Conservation (phyloP, 2,797 vertebrate genomes). For the Darevskia nairensis region DNA sequence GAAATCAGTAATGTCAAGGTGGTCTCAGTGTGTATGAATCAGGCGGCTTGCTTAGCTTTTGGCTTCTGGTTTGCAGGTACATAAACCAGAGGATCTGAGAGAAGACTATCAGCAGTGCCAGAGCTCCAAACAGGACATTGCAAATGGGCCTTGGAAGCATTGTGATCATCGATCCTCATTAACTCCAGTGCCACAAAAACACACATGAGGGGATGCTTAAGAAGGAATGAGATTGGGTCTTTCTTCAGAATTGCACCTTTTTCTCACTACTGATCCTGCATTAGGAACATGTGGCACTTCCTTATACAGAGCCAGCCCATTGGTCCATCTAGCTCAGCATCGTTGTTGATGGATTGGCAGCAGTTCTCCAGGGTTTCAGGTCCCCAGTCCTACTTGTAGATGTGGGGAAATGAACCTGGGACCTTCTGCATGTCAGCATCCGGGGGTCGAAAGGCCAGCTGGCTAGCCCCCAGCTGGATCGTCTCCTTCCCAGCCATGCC, state of each 20-base stretch:
- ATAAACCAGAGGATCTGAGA: not conserved
- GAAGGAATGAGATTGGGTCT: not conserved
- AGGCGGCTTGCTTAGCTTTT: not conserved
- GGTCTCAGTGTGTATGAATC: fast-evolving
- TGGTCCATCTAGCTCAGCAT: too few species aligned
- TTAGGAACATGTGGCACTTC: too few species aligned
- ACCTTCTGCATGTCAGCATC: too few species aligned
- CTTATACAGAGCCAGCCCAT: too few species aligned
- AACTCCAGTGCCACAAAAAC: not conserved
- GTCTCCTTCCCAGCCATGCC: too few species aligned
- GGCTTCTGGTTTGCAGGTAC: not conserved
- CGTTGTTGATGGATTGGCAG: too few species aligned
- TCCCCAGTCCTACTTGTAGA: too few species aligned
- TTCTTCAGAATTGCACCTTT: slow-evolving; percentile 19
- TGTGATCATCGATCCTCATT: not conserved
- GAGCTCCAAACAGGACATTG: not conserved
- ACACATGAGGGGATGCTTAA: not conserved
- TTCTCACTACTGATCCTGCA: not conserved
- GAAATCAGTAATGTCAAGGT: not conserved
- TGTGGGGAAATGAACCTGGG: too few species aligned
- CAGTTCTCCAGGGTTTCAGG: too few species aligned
- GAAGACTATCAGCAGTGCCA: fast-evolving
- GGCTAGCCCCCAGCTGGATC: too few species aligned
- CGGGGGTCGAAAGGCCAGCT: too few species aligned
- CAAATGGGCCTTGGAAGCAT: fast-evolving